Conservation (phyloP, 2,113 vertebrate genomes). For the Hydrochoerus hydrochaeris region DNA sequence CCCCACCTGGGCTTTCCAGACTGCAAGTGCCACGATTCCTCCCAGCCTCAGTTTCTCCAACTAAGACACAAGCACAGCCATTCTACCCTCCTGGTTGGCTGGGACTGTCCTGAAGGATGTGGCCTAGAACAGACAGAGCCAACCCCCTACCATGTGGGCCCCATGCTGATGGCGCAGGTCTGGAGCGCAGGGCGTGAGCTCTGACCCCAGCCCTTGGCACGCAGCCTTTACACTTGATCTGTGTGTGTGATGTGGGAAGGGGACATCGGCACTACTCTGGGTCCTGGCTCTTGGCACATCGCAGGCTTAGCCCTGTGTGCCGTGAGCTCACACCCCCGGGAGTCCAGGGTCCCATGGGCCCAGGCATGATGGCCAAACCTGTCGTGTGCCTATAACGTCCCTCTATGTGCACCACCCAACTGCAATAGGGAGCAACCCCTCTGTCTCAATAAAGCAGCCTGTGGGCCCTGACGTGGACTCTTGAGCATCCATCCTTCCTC, state of each 20-base stretch:
- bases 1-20: neutral
- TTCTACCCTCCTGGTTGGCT: neutral
- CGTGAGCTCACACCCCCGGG: fast-evolving
- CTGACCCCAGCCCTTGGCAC: fast-evolving
- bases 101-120: neutral
- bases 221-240: fast-evolving
- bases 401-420: fast-evolving
- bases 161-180: fast-evolving
- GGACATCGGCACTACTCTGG: fast-evolving
- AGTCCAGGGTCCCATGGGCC: neutral
- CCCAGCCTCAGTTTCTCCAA: neutral
- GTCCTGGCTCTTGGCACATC: fast-evolving
- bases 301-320: fast-evolving
- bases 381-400: fast-evolving
- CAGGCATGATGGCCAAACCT: fast-evolving
- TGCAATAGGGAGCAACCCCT: fast-evolving
- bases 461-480: fast-evolving
- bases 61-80: neutral
- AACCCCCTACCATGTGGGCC: fast-evolving
- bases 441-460: neutral
- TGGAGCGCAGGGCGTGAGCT: neutral
- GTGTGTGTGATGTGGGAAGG: fast-evolving
- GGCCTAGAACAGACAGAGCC: fast-evolving
- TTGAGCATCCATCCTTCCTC: fast-evolving
- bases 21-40: neutral